Base-by-base conservation (phyloP, 2,797 vertebrate genomes). In the Zalophus californianus region DNA sequence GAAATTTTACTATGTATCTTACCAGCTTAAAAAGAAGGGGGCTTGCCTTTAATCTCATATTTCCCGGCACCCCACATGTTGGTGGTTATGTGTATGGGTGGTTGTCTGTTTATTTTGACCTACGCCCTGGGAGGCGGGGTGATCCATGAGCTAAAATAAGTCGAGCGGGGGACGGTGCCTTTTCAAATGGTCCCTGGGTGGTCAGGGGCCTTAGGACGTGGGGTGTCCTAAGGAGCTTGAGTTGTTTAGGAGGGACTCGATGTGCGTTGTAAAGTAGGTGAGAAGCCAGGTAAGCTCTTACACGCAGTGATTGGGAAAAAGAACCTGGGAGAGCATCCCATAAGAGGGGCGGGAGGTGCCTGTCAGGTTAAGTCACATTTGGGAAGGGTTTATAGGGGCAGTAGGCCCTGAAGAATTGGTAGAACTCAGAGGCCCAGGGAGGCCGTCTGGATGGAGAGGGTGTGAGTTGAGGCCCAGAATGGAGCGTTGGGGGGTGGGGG, bases 21-120 rank as follows among this genome's bases (percentile, higher is more conserved):
- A 48, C 68, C 72, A 48, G 84, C 78, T 80, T 50, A n/a, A 23
- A 12, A 35, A 35, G 9, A 38, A 70, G 23, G 50, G 27, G 21
- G 13, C 32, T 50, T 56, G 18, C 44, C 25, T 41, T 62, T 87
- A 11, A 20, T 87, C 23, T 86, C 4, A 0, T 20, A 56, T 21
- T 6, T 84, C 68, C 38, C 0, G 0, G 20, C 5, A 4, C 35
- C 52, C 25, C 9, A 0, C 1, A 29, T 23, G 62, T 56, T 7
- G 3, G 48, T 23, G 56, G 54, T 52, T 44, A 1, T 50, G 11
- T 41, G 5, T 35, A 10, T 35, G 27, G 77, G 56, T 60, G 41
- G 77, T 38, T 94, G 25, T 60, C n/a, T 64, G 27, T 38, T 20
- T 32, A 13, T 91, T 84, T 73, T 78, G 18, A 60, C 3, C 66